phyloP scores from a whole-genome alignment of 2,888 invertebrate species.

The Drosophila diplacantha region DNA sequence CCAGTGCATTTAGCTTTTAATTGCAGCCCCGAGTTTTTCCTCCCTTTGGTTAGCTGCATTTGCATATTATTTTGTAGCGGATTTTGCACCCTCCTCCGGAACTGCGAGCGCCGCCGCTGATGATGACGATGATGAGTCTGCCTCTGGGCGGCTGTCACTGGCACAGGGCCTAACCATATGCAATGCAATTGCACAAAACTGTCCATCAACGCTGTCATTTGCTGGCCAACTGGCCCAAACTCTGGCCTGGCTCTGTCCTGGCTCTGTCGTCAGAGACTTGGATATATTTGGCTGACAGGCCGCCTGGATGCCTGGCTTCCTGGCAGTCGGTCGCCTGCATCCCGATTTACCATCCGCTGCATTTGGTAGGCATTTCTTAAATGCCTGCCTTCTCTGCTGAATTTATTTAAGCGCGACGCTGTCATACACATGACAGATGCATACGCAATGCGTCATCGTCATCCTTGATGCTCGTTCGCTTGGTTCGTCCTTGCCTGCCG shows the following conservation, averaged over 20 bases:
- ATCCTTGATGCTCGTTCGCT: constrained; percentile 30
- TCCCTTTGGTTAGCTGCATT: constrained; percentile 46
- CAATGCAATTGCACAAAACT: constrained; percentile 69
- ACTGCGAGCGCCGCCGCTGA: constrained; percentile 22
- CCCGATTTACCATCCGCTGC: constrained; percentile 16
- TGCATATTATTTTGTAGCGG: constrained; percentile 64
- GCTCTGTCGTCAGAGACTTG: constrained; percentile 38
- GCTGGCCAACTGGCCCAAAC: constrained; percentile 55
- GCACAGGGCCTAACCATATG: constrained; percentile 66
- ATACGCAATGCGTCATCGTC: constrained; percentile 67
- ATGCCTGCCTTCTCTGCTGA: constrained; percentile 55
- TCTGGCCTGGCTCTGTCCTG: constrained; percentile 31
- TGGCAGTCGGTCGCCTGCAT: constrained; percentile 11
- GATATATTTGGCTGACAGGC: constrained; percentile 37
- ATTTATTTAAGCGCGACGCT: constrained; percentile 66
- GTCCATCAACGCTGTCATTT: constrained; percentile 70
- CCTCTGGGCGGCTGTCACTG: constrained; percentile 51
- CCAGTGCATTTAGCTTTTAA: constrained; percentile 66
- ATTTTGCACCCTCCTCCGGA: constrained; percentile 29
- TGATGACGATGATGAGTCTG: constrained; percentile 27
- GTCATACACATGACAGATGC: constrained; percentile 62
- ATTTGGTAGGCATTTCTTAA: constrained; percentile 61
- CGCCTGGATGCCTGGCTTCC: constrained; percentile 5
- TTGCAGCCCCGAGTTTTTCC: constrained; percentile 54
- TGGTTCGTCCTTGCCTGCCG: not conserved